A percentile compares a stretch with the other conserved stretches of the same genome.
Conservation (phyloP, 37 sponge, comb jelly and placozoan species). For the Hexactinellida sp. region DNA sequence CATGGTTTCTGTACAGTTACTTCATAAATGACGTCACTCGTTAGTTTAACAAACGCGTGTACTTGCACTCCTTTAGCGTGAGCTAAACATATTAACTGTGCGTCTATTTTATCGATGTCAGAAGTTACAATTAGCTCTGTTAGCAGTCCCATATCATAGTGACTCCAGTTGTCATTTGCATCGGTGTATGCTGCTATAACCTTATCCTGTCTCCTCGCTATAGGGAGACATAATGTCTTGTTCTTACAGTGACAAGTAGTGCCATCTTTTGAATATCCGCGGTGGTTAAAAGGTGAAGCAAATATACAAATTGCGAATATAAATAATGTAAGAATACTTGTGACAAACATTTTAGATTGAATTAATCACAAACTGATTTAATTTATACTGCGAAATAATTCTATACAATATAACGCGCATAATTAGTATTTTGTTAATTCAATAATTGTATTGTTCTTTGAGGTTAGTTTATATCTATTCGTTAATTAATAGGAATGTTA, state of each 20-base stretch:
- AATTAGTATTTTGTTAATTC: too few relatives aligned
- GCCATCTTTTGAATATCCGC: not conserved
- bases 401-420: too few relatives aligned
- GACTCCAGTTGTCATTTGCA: not conserved
- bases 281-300: too few relatives aligned
- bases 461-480: too few relatives aligned
- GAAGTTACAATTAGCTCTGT: not conserved
- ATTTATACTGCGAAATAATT: too few relatives aligned
- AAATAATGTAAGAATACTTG: too few relatives aligned
- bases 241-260: not conserved
- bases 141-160: not conserved
- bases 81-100: not conserved
- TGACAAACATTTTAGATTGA: too few relatives aligned
- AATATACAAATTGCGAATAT: too few relatives aligned
- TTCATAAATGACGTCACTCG: not conserved
- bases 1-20: not conserved
- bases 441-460: too few relatives aligned
- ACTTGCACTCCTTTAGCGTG: not conserved
- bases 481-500: too few relatives aligned
- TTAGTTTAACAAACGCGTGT: not conserved
- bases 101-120: not conserved
- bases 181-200: not conserved
- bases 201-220: not conserved
- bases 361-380: too few relatives aligned
- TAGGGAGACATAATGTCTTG: not conserved